A percentile compares a stretch with the other conserved stretches of the same genome.
phyloP scores from a whole-genome alignment of 2,113 vertebrate species.

The Lophius piscatorius region DNA sequence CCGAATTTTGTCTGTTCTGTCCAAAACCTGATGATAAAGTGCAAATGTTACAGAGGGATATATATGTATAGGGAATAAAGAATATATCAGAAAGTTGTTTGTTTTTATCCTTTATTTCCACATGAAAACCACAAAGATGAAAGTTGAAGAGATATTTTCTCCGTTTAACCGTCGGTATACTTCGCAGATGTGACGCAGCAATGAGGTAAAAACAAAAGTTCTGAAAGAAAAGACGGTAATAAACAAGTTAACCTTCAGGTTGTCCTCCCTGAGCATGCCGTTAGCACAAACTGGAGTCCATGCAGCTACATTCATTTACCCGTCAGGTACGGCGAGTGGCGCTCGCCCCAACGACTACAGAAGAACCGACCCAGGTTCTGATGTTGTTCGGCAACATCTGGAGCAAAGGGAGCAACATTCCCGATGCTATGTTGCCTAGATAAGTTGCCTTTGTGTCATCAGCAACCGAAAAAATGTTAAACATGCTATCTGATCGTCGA shows the following conservation, averaged over 20 bases:
- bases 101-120: not conserved
- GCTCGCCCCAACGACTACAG: too few species aligned
- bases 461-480: too few species aligned
- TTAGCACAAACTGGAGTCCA: conserved; percentile 44
- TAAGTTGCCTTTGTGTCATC: too few species aligned
- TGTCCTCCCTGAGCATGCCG: conserved; percentile 57
- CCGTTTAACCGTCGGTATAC: conserved; percentile 44
- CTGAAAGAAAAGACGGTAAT: conserved; percentile 21
- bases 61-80: conserved; percentile 71
- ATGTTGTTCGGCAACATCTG: too few species aligned
- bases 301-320: conserved; percentile 44
- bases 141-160: conserved; percentile 48
- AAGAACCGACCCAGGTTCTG: too few species aligned
- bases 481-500: too few species aligned
- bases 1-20: conserved; percentile 72
- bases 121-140: not conserved
- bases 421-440: too few species aligned
- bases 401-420: not conserved
- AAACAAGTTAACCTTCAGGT: conserved; percentile 9
- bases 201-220: conserved; percentile 42
- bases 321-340: too few species aligned
- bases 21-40: conserved; percentile 58
- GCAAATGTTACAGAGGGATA: conserved; percentile 69
- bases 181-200: conserved; percentile 26
- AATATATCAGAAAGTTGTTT: conserved; percentile 51